Percentiles rank a stretch among this genome's conserved stretches.
Evolutionary conservation across 2,888 invertebrate genomes (phyloP).

Genomic region (Drosophila nr. perissopoda): DNA sequence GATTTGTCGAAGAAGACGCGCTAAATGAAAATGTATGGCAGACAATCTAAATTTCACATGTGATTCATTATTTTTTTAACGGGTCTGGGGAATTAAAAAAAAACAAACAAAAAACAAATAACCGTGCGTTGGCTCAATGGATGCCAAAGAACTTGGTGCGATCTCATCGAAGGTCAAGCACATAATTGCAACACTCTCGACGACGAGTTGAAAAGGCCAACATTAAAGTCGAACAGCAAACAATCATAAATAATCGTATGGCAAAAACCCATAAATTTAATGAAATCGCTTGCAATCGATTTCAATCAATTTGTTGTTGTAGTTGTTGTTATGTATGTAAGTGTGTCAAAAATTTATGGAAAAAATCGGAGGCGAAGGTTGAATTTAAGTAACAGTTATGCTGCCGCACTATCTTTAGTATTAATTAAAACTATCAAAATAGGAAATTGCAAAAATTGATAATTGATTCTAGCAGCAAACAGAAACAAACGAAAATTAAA

Average conservation of each 20-base stretch:
- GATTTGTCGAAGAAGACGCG: slow-evolving; percentile 16
- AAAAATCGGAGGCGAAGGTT: slow-evolving; percentile 66
- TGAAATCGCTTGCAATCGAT: slow-evolving; percentile 65
- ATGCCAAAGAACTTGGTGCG: slow-evolving; percentile 45
- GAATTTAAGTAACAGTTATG: slow-evolving; percentile 59
- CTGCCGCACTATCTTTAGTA: slow-evolving; percentile 73
- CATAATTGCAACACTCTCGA: slow-evolving; percentile 37
- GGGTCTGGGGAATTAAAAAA: not conserved
- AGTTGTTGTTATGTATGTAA: slow-evolving; percentile 37
- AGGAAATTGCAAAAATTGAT: slow-evolving; percentile 75
- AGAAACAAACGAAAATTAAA: slow-evolving; percentile 22
- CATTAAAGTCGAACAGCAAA: slow-evolving; percentile 31
- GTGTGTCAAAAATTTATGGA: slow-evolving; percentile 71
- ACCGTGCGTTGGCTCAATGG: not conserved
- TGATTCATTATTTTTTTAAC: slow-evolving; percentile 54
- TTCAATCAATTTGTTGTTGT: slow-evolving; percentile 45
- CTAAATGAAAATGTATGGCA: slow-evolving; percentile 33
- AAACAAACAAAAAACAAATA: not conserved
- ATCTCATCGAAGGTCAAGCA: slow-evolving; percentile 51
- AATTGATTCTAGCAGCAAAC: slow-evolving; percentile 28
- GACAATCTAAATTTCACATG: slow-evolving; percentile 23
- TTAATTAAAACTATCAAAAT: slow-evolving; percentile 75
- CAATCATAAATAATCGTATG: slow-evolving; percentile 62
- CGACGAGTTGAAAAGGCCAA: slow-evolving; percentile 37
- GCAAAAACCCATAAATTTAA: slow-evolving; percentile 65